Base-by-base conservation (phyloP, 2,797 vertebrate genomes). In the Sebastes iracundus region DNA sequence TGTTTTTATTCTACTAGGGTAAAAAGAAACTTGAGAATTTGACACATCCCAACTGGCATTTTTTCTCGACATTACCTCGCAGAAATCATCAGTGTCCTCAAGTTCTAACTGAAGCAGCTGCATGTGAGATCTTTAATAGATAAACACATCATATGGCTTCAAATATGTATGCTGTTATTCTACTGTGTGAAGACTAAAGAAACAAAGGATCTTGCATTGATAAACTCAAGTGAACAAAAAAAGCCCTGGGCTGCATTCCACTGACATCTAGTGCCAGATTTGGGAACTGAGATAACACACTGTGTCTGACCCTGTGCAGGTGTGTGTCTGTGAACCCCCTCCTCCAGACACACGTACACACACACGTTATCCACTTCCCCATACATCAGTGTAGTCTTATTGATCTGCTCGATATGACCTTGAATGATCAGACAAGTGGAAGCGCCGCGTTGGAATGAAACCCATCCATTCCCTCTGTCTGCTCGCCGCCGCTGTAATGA, bases 251-350 rank as follows among this genome's bases (percentile, higher is more conserved):
- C 84, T 93, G 85, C 82, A 69, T 79, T 92, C 86, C 86, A 87
- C 91, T 94, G 94, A 93, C 94, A 94, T 93, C 94, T 94, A 91
- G 93, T 92, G 94, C 77, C 73, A 71, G 72, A 79, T 77, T 5
- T 5, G 10, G 80, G 91, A 92, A 93, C 74, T 88, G 69, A 72
- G 82, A 71, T 61, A 66, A 71, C 42, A 5, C 74, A 63, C 82
- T 27, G n/a, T 30, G 73, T 27, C 81, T 87, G 87, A 90, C 87
- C 87, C 87, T 8, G 35, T 46, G 61, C 75, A 81, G 81, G 80
- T 88, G 80, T 60, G 66, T 49, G 71, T 84, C 38, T 85, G 76
- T 28, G 46, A 64, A 14, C 8, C 14, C 62, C 23, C 22, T 14
- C n/a, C 25, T 22, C 25, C 65, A 67, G 20, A 71, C 55, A 46